Base-by-base conservation (phyloP, 1,140 invertebrate species). In the Magallana angulata region DNA sequence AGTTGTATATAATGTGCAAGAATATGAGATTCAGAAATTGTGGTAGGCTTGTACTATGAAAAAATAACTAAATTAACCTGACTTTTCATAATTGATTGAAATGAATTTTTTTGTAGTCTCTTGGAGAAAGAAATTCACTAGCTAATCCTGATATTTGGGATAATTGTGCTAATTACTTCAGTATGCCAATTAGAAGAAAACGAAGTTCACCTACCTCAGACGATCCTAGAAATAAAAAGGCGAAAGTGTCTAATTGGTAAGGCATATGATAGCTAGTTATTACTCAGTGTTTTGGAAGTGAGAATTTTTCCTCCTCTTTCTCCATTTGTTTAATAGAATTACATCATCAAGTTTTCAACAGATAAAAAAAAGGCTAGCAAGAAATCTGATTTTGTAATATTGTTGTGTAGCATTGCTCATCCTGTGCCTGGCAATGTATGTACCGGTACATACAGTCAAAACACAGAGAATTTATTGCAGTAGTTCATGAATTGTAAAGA, bases 141-240 rank as follows among this genome's bases (percentile, higher is more conserved):
- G 16, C 16, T 57, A 82, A 82, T 82, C 30, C 83, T 16, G 60
- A n/a, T 36, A 24, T 60, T 84, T 64, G 60, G 58, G 24, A 18
- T 48, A 56, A 36, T 57, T 56, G 56, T 24, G 57, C 84, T 24
- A 89, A 89, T 87, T 89, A 89, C 71, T 89, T 89, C 68, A 87
- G 89, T 14, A 92, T 92, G 92, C 92, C 92, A 36, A 91, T 91
- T n/a, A 90, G 92, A 85, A 89, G 91, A 82, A 90, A 91, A 87
- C 81, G 90, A 58, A 87, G 87, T n/a, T 92, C 92, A 14, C 91
- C 92, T 14, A 91, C 92, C 68, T 86, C 90, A 60, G 92, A 92
- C 18, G 92, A 92, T 68, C 57, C 90, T 14, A 89, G 86, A 87
- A 86, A 89, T 48, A 92, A 92, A 85, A 90, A 89, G 85, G 88